Conservation (phyloP, 2,888 invertebrate genomes). For the Spodoptera exigua region DNA sequence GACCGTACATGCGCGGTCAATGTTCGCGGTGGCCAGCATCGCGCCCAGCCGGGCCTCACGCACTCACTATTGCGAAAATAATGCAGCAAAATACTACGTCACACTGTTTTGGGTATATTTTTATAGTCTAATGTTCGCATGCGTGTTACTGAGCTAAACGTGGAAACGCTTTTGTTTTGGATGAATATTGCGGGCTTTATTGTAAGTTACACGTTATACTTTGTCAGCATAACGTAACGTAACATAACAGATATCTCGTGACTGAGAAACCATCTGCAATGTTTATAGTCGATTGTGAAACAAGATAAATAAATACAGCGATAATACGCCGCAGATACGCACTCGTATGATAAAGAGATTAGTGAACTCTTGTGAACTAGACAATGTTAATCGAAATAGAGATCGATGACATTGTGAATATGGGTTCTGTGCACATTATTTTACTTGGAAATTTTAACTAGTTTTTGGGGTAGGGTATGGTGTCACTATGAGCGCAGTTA, state of each 20-base stretch:
- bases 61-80: constrained; percentile 79
- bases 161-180: constrained; percentile 53
- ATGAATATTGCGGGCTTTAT: constrained; percentile 44
- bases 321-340: constrained; percentile 1
- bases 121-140: constrained; percentile 54
- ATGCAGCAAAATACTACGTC: constrained; percentile 69
- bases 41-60: constrained; percentile 75
- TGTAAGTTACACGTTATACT: constrained; percentile 37
- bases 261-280: constrained; percentile 24
- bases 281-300: constrained; percentile 30
- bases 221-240: constrained; percentile 45
- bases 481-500: constrained; percentile 3
- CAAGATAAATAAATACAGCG: constrained; percentile 23
- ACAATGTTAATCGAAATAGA: constrained; percentile 29
- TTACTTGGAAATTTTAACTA: no score
- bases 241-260: constrained; percentile 48
- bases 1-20: constrained; percentile 77
- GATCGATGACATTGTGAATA: constrained; percentile 21
- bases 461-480: background rate
- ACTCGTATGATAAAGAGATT: constrained; percentile 21
- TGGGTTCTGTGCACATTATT: constrained; percentile 23
- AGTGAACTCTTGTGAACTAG: constrained; percentile 34
- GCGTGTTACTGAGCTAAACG: constrained; percentile 51
- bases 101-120: constrained; percentile 66
- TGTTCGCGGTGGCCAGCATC: constrained; percentile 69